Percentiles rank a stretch among this genome's conserved stretches.
phyloP scores from a whole-genome alignment of 2,113 vertebrate species.

The Zosterops lateralis region DNA sequence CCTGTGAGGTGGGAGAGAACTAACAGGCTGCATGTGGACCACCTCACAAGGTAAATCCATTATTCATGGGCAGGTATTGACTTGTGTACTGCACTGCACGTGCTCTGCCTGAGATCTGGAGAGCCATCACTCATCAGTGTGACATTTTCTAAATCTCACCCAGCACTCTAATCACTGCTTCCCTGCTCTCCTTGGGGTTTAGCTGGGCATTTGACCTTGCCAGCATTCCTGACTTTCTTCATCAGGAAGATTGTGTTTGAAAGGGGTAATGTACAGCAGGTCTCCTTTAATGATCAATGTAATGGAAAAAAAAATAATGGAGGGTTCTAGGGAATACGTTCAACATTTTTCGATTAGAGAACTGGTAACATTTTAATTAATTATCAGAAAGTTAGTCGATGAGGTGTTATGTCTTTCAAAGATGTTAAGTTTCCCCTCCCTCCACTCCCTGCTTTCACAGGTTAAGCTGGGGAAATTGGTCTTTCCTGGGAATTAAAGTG shows the following conservation, averaged over 20 bases:
- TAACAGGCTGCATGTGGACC: neutral
- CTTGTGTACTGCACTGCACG: neutral
- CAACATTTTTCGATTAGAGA: constrained; percentile 34
- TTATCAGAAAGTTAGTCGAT: neutral
- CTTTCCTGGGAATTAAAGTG: neutral
- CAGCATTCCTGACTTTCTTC: neutral
- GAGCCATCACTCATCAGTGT: constrained; percentile 25
- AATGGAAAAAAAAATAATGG: neutral
- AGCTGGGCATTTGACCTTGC: constrained; percentile 37
- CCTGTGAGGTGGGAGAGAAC: neutral
- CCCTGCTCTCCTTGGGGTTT: neutral
- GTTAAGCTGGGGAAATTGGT: neutral
- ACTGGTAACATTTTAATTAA: constrained; percentile 33
- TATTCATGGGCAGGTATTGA: constrained; percentile 28
- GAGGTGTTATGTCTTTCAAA: neutral
- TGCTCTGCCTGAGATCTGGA: constrained; percentile 33
- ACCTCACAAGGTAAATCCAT: neutral
- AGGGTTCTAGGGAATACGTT: neutral
- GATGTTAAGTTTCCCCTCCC: neutral
- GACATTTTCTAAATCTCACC: constrained; percentile 2
- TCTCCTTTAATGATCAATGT: constrained; percentile 33
- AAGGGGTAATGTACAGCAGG: neutral
- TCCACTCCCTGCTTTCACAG: neutral
- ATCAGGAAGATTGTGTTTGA: constrained; percentile 8
- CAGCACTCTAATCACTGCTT: neutral